Evolutionary conservation across 2,113 vertebrate species (phyloP).

Genomic region (Anarrhichthys ocellatus): DNA sequence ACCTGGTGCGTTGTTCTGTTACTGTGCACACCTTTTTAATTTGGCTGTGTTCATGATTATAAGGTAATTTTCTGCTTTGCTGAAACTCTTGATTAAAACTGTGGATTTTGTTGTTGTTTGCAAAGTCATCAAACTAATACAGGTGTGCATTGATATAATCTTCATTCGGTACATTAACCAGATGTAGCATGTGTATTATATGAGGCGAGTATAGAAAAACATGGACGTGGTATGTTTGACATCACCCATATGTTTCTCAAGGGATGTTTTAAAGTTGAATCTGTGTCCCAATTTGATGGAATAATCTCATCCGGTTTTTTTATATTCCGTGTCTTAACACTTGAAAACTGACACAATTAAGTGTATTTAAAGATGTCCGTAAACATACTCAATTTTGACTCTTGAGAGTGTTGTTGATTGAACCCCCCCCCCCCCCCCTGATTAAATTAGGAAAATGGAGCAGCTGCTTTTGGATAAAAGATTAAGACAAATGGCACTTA

Average conservation of each 20-base stretch:
- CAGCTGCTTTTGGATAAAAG: conserved; percentile 17
- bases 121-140: not conserved
- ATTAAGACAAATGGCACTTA: conserved; percentile 24
- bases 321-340: not conserved
- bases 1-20: conserved; percentile 36
- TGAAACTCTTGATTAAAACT: conserved; percentile 73
- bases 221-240: not conserved
- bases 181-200: not conserved
- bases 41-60: conserved; percentile 32
- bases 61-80: conserved; percentile 72
- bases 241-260: not conserved
- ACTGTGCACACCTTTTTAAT: conserved; percentile 38
- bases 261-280: not conserved
- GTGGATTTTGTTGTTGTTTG: conserved; percentile 42
- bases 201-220: not conserved
- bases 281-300: not conserved
- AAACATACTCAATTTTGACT: not conserved
- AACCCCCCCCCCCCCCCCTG: not conserved
- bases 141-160: not conserved
- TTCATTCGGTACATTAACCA: not conserved
- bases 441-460: conserved; percentile 16
- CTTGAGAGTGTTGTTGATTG: conserved; percentile 20
- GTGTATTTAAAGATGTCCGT: not conserved
- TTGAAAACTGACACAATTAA: not conserved
- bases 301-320: not conserved